Evolutionary conservation across 2,888 invertebrate genomes (phyloP).

Genomic region (Macaria liturata): DNA sequence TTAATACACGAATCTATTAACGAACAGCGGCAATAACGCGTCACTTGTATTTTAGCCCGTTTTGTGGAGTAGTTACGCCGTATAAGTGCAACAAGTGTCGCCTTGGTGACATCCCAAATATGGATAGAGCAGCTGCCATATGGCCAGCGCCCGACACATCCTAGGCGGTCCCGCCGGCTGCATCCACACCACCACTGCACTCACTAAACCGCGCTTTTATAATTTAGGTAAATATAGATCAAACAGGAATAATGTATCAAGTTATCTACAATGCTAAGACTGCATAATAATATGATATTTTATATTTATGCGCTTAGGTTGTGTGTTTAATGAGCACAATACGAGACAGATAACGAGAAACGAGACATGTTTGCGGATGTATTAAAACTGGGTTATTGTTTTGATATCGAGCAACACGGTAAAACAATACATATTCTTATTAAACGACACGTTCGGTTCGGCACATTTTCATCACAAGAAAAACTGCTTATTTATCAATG

Average conservation of each 20-base stretch:
- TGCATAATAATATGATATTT: conserved; percentile 1
- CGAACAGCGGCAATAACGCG: conserved; percentile 59
- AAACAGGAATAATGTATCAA: too few species aligned
- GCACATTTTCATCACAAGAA: conserved; percentile 54
- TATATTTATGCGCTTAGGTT: conserved; percentile 11
- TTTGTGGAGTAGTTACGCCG: conserved; percentile 77
- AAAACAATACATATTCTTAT: conserved; percentile 32
- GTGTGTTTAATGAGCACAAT: conserved; percentile 12
- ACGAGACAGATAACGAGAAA: conserved; percentile 42
- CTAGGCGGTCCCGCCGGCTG: conserved; percentile 61
- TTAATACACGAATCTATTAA: conserved; percentile 41
- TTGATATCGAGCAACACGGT: conserved; percentile 42
- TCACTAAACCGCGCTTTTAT: conserved; percentile 24
- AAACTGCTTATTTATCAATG: too few species aligned
- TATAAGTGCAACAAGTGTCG: conserved; percentile 83
- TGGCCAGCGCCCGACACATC: conserved; percentile 74
- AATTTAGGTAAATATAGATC: too few species aligned
- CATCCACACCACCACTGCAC: conserved; percentile 48
- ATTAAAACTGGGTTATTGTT: conserved; percentile 48
- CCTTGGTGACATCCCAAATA: conserved; percentile 79
- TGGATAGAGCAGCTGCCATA: conserved; percentile 75
- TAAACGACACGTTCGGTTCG: conserved; percentile 46
- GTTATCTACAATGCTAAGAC: conserved; percentile 6
- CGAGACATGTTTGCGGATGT: conserved; percentile 47
- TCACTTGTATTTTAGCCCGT: conserved; percentile 54